Evolutionary conservation across 2,888 invertebrate genomes (phyloP).

Genomic region (Hirtodrosophila cameraria): DNA sequence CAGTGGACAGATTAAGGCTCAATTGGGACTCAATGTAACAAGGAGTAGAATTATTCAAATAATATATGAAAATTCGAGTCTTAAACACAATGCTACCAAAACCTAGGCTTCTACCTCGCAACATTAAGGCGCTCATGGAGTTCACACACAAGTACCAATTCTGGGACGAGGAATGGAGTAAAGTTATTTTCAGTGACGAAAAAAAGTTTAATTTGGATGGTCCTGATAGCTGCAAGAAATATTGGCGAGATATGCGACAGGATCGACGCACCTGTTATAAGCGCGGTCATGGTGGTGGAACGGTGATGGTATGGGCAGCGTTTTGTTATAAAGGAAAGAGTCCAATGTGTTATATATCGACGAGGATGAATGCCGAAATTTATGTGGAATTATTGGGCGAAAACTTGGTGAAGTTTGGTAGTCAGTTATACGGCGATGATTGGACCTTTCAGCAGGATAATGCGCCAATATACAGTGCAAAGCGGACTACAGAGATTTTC

Average conservation of each 20-base stretch:
- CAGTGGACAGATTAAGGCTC: too few species aligned
- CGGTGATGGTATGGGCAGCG: background rate
- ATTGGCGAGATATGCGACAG: too few species aligned
- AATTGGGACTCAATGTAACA: background rate
- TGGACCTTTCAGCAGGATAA: background rate
- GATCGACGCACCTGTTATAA: too few species aligned
- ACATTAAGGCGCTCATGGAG: background rate
- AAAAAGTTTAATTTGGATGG: too few species aligned
- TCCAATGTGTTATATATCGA: background rate
- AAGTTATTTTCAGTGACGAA: too few species aligned
- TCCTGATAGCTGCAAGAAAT: too few species aligned
- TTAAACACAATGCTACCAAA: slow-evolving; percentile 3
- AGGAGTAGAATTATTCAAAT: slow-evolving; percentile 17
- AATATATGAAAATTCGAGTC: background rate
- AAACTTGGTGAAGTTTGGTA: too few species aligned
- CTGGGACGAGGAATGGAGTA: too few species aligned
- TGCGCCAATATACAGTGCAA: background rate
- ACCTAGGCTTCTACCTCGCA: background rate
- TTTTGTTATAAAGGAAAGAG: too few species aligned
- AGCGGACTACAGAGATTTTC: too few species aligned
- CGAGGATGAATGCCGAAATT: background rate
- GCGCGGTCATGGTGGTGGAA: too few species aligned
- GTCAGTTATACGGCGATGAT: too few species aligned
- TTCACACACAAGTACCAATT: background rate
- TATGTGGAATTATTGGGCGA: background rate